Evolutionary conservation across 2,797 vertebrate species (phyloP).

Genomic region (Amazona ochrocephala): DNA sequence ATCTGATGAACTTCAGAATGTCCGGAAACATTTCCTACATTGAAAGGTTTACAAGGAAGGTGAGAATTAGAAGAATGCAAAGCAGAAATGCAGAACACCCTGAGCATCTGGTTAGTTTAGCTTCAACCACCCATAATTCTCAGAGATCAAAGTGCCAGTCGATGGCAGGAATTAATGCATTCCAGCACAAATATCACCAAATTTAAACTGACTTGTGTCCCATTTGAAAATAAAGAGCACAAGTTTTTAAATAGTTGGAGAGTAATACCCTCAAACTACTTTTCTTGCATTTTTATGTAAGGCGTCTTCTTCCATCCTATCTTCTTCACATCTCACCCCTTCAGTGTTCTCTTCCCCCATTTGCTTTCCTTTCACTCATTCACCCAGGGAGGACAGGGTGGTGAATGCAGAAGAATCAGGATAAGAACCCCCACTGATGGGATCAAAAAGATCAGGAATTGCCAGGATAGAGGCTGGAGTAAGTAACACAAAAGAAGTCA

Average conservation of each 20-base stretch:
- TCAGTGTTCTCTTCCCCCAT: background rate
- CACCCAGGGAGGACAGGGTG: background rate
- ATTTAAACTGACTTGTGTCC: background rate
- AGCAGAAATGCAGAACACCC: constrained; percentile 43
- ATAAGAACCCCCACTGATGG: background rate
- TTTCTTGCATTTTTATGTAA: background rate
- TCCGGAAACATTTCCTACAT: background rate
- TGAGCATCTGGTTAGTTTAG: constrained; percentile 34
- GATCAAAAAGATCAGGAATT: background rate
- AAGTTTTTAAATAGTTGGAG: background rate
- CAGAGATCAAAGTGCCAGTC: constrained; percentile 31
- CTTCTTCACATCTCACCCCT: background rate
- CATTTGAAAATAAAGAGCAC: constrained; percentile 1
- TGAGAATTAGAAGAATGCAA: constrained; percentile 33
- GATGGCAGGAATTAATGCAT: constrained; percentile 43
- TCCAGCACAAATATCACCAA: background rate
- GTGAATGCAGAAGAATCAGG: background rate
- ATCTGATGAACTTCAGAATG: background rate
- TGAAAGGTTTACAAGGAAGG: constrained; percentile 2
- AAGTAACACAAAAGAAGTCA: background rate
- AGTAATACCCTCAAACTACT: background rate
- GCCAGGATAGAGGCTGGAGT: background rate
- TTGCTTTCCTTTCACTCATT: background rate
- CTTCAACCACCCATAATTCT: constrained; percentile 33
- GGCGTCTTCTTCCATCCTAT: background rate